Percentiles rank a stretch among this genome's conserved stretches.
Conservation (phyloP, 2,888 invertebrate genomes). For the Drosophila incognita region DNA sequence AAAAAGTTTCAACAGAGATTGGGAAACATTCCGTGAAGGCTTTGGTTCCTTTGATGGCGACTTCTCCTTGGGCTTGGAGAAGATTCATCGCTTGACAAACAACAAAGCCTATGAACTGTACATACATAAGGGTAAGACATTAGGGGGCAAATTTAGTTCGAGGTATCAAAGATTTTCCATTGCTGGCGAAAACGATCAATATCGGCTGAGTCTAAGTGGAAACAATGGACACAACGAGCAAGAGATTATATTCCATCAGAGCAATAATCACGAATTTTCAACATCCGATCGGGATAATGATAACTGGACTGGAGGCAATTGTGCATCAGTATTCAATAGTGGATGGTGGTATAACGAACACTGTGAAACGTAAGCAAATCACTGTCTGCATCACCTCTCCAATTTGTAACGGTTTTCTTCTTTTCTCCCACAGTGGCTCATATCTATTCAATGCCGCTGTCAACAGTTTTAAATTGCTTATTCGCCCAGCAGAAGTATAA, state of each 20-base stretch:
- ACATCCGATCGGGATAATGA: not conserved
- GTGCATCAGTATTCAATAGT: rapidly evolving
- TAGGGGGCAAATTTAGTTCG: too few species aligned
- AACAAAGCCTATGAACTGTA: too few species aligned
- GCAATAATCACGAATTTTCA: not conserved
- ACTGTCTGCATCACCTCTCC: not conserved
- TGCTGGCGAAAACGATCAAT: not conserved
- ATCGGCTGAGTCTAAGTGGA: too few species aligned
- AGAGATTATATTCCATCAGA: too few species aligned
- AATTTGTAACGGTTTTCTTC: not conserved
- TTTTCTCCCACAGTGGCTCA: not conserved
- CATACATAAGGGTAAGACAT: too few species aligned
- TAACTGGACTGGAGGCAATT: rapidly evolving
- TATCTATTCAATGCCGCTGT: too few species aligned
- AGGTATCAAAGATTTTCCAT: not conserved
- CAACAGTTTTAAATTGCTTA: not conserved
- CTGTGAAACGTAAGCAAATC: rapidly evolving
- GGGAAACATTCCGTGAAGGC: rapidly evolving
- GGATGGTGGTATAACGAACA: not conserved
- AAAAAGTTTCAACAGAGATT: too few species aligned
- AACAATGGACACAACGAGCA: too few species aligned
- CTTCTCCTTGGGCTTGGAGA: too few species aligned
- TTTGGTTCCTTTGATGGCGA: too few species aligned
- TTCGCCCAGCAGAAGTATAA: rapidly evolving
- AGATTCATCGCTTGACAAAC: too few species aligned